Base-by-base conservation (phyloP, 2,888 invertebrate species). In the Sabellastarte sp. region DNA sequence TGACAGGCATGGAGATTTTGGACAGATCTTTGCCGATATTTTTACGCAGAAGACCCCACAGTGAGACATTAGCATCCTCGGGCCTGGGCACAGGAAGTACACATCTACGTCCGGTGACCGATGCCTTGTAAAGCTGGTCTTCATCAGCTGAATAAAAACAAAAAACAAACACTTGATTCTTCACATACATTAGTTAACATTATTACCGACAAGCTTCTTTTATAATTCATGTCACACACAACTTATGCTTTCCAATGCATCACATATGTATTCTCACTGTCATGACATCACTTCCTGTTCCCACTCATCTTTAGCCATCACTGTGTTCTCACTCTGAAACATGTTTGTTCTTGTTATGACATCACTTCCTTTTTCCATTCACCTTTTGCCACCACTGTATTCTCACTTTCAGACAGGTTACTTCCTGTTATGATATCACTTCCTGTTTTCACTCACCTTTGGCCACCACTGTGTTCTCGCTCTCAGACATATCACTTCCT, bases 21-120 rank as follows among this genome's bases (percentile, higher is more conserved):
- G 91, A 91, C 64, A 93, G 85, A 83, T 93, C 93, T 84, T 92
- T 92, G 71, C 93, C 93, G 61, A 93, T 93, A 82, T 92, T 92
- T 85, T 91, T 91, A 89, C 91, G 91, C n/a, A 84, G 72, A 15
- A 84, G 74, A 59, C 79, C 78, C 81, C 81, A 82, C 55, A 83
- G 85, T 26, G 90, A 90, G 59, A 92, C 88, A 31, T 91, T 91
- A 65, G 91, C 91, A 66, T 83, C 83, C 66, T 83, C 83, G n/a
- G 91, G 90, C 28, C 91, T 87, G 0, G 90, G 87, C 51, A 88
- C 87, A 0, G 92, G 91, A 61, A 93, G 86, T 50, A 88, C 87
- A 2, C 89, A 89, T 68, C 92, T 86, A 0, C 92, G 87, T 50
- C 87, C 87, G 32, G 87, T 87, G 50, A 67, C 20, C 10, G 41